Percentiles rank a stretch among this genome's conserved stretches.
These are phyloP conservation scores for Oryzias sinensis DNA, from an alignment of 2,797 vertebrate genomes.

Conservation along the genomic window DNA sequence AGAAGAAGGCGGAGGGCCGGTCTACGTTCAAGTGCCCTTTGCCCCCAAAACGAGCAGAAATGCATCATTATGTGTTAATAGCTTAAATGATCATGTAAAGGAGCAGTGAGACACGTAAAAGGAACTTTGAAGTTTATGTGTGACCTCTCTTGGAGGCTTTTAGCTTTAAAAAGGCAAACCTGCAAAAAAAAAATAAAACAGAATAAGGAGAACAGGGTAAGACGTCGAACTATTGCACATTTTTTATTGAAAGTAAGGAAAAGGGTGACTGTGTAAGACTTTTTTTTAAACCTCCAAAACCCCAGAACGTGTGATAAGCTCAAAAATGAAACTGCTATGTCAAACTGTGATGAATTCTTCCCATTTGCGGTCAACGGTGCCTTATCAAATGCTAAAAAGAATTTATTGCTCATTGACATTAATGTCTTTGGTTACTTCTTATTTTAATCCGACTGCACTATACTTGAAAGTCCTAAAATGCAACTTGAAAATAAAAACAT, in stretches of 20 bases:
- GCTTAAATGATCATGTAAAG: slow-evolving; percentile 1
- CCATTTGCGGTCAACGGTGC: slow-evolving; percentile 45
- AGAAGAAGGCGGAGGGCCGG: too few relatives aligned
- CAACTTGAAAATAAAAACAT: slow-evolving; percentile 14
- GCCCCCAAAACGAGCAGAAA: too few relatives aligned
- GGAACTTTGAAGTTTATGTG: not conserved
- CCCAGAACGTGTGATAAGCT: too few relatives aligned
- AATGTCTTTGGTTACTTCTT: slow-evolving; percentile 8
- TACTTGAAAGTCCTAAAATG: slow-evolving; percentile 1
- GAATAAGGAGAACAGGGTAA: slow-evolving; percentile 50
- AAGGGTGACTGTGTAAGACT: not conserved
- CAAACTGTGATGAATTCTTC: slow-evolving; percentile 49
- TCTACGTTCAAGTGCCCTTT: too few relatives aligned
- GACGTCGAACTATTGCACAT: slow-evolving; percentile 56
- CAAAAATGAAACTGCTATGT: slow-evolving; percentile 17
- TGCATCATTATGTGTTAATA: too few relatives aligned
- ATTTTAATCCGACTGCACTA: slow-evolving; percentile 39
- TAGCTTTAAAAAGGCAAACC: slow-evolving; percentile 19
- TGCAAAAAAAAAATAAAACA: slow-evolving; percentile 38
- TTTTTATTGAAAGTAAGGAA: slow-evolving; percentile 32
- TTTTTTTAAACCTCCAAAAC: not conserved
- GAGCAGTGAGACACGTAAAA: slow-evolving; percentile 20
- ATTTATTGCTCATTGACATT: slow-evolving; percentile 1
- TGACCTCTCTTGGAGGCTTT: not conserved
- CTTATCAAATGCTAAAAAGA: slow-evolving; percentile 33